Evolutionary conservation across 2,797 vertebrate species (phyloP).

Genomic region (Myotis myotis): DNA sequence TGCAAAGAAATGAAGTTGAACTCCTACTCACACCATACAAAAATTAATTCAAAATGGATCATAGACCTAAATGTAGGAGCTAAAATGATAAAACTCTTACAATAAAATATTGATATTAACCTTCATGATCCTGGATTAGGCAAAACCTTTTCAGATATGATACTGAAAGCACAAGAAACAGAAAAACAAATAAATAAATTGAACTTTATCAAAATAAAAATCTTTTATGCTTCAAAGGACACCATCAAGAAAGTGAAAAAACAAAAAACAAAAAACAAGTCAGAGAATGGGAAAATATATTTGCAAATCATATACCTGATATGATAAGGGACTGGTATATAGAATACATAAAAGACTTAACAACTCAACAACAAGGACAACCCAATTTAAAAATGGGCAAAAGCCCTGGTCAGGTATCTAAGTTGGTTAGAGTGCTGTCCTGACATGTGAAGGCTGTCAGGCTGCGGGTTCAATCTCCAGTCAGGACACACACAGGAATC

Average conservation of each 20-base stretch:
- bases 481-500: neutral
- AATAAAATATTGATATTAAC: neutral
- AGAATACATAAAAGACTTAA: constrained; percentile 13
- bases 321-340: neutral
- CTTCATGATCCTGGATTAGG: neutral
- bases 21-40: neutral
- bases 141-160: constrained; percentile 9
- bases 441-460: neutral
- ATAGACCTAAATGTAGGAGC: neutral
- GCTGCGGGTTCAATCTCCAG: neutral
- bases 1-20: neutral
- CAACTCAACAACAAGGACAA: neutral
- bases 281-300: neutral
- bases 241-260: constrained; percentile 16
- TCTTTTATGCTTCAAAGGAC: neutral
- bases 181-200: neutral
- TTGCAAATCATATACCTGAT: neutral
- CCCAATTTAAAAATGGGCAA: neutral
- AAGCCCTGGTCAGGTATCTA: neutral
- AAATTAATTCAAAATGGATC: neutral
- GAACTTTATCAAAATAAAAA: neutral
- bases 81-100: neutral
- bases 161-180: neutral
- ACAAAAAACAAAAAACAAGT: neutral
- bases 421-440: neutral